Evolutionary conservation across 2,888 invertebrate genomes (phyloP).

Genomic region (Stenichneumon culpator): DNA sequence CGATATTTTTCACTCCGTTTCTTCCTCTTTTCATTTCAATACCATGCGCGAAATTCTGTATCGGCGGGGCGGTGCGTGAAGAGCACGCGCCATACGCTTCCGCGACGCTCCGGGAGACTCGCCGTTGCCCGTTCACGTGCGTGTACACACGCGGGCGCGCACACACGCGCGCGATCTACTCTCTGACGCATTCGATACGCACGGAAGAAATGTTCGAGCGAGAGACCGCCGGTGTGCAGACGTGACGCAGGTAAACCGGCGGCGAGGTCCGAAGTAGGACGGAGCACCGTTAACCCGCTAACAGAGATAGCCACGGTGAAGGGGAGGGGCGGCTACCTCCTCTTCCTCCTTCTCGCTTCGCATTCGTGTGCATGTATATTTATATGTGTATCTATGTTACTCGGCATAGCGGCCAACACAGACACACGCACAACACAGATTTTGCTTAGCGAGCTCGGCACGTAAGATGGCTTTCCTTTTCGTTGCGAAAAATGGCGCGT

Average conservation of each 20-base stretch:
- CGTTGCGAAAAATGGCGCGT: slow-evolving; percentile 85
- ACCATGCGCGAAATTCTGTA: neutral
- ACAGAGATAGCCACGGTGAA: slow-evolving; percentile 73
- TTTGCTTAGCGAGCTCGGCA: slow-evolving; percentile 79
- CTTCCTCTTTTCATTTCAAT: neutral
- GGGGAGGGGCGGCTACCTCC: slow-evolving; percentile 48
- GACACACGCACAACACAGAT: slow-evolving; percentile 63
- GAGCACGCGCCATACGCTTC: slow-evolving; percentile 34
- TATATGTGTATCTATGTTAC: slow-evolving; percentile 8
- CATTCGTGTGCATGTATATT: slow-evolving; percentile 35
- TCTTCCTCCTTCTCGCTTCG: slow-evolving; percentile 52
- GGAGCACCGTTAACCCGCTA: slow-evolving; percentile 84
- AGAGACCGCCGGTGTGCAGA: slow-evolving; percentile 64
- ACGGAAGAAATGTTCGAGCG: slow-evolving; percentile 45
- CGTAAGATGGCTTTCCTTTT: slow-evolving; percentile 84
- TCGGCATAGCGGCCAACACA: slow-evolving; percentile 26
- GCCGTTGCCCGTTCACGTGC: neutral
- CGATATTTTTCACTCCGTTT: slow-evolving; percentile 9
- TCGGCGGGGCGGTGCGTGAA: slow-evolving; percentile 26
- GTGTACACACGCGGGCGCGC: neutral
- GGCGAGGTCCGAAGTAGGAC: slow-evolving; percentile 82
- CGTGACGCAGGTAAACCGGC: slow-evolving; percentile 72
- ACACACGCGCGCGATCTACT: slow-evolving; percentile 8
- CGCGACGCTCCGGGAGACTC: neutral
- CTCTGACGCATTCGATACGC: neutral